Conservation (phyloP, 2,113 vertebrate genomes). For the Stigmatopora argus region DNA sequence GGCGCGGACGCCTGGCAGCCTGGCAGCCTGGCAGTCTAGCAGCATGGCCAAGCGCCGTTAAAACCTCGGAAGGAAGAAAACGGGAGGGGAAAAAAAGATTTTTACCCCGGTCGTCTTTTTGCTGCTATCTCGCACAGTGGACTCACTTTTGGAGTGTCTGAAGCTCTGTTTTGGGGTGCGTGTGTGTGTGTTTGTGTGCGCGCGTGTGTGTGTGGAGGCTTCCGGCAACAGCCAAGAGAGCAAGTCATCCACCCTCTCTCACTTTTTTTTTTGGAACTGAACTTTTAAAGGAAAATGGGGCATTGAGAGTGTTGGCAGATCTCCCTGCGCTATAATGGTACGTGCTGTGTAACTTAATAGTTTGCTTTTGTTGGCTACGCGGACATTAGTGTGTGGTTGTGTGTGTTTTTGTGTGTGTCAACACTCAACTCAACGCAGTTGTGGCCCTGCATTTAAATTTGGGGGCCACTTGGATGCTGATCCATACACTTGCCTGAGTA, state of each 20-base stretch:
- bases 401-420: constrained; percentile 8
- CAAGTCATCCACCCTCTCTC: constrained; percentile 62
- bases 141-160: constrained; percentile 55
- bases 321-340: constrained; percentile 79
- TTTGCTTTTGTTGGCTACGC: constrained; percentile 27
- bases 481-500: background rate
- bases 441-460: background rate
- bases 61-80: background rate
- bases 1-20: constrained; percentile 54
- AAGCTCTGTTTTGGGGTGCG: constrained; percentile 30
- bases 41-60: constrained; percentile 47
- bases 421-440: background rate
- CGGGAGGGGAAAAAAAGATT: background rate
- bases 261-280: constrained; percentile 69
- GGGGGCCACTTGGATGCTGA: background rate
- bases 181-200: constrained; percentile 49
- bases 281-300: constrained; percentile 78
- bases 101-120: constrained; percentile 27
- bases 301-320: constrained; percentile 76
- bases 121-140: constrained; percentile 47
- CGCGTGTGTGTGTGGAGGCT: constrained; percentile 58
- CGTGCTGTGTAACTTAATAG: constrained; percentile 75
- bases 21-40: constrained; percentile 25
- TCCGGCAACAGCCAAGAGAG: constrained; percentile 74
- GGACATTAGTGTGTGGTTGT: constrained; percentile 4